Conservation (phyloP, 2,797 vertebrate genomes). For the Brachymystax lenok region DNA sequence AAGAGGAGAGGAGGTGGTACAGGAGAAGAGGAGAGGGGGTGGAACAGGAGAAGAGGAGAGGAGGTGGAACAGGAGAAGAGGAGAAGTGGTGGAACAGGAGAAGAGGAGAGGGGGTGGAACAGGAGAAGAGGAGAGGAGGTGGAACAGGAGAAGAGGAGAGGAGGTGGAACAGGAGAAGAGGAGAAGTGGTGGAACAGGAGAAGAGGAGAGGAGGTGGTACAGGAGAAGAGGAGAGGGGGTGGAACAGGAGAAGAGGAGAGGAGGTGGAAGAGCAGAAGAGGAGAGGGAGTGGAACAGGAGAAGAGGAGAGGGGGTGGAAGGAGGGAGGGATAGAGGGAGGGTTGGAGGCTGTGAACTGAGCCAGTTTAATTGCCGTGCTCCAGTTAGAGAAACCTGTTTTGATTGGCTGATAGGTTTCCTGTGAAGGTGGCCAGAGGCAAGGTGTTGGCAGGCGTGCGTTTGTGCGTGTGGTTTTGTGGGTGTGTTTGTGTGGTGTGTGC, state of each 20-base stretch:
- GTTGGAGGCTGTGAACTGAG: constrained; percentile 15
- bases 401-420: constrained; percentile 51
- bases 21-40: too few relatives aligned
- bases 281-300: not conserved
- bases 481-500: constrained; percentile 1
- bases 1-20: too few relatives aligned
- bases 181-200: too few relatives aligned
- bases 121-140: too few relatives aligned
- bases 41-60: too few relatives aligned
- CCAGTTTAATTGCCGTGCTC: constrained; percentile 22
- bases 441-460: not conserved
- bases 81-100: too few relatives aligned
- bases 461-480: not conserved
- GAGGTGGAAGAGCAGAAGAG: not conserved
- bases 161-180: too few relatives aligned
- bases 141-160: too few relatives aligned
- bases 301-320: not conserved
- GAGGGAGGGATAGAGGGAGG: too few relatives aligned
- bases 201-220: not conserved
- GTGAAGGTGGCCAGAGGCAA: constrained; percentile 25
- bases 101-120: too few relatives aligned
- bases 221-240: not conserved
- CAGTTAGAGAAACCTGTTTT: constrained; percentile 42
- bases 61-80: too few relatives aligned
- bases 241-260: not conserved